phyloP scores from a whole-genome alignment of 1,140 invertebrate species.

The Pseudoatta argentina region DNA sequence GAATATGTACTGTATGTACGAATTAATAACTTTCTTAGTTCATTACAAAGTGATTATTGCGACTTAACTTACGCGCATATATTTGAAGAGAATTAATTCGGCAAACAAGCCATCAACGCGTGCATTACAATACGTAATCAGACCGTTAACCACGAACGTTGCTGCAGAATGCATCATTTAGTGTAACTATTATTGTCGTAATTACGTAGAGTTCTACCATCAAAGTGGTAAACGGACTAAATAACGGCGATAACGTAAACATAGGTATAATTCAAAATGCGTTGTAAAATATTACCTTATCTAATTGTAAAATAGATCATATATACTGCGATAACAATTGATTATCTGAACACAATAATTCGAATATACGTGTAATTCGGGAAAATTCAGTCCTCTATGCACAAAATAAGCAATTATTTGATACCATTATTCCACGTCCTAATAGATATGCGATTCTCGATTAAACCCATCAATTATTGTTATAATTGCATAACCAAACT shows the following conservation, averaged over 20 bases:
- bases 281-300: background rate
- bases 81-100: constrained; percentile 47
- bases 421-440: constrained; percentile 1
- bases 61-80: background rate
- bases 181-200: constrained; percentile 29
- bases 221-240: constrained; percentile 19
- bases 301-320: background rate
- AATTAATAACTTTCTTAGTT: background rate
- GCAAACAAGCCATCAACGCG: constrained; percentile 4
- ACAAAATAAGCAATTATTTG: constrained; percentile 35
- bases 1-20: background rate
- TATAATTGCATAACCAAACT: constrained; percentile 44
- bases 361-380: background rate
- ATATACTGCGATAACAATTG: background rate
- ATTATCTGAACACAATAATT: constrained; percentile 4
- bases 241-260: constrained; percentile 19
- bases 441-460: constrained; percentile 36
- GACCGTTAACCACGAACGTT: constrained; percentile 25
- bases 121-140: constrained; percentile 19
- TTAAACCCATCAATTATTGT: constrained; percentile 52
- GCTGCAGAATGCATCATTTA: background rate
- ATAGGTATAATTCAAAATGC: constrained; percentile 7
- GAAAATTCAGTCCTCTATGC: background rate
- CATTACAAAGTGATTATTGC: background rate
- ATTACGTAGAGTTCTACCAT: constrained; percentile 18